These are phyloP conservation scores for Scaeva pyrastri DNA, from an alignment of 2,888 invertebrate species.

Conservation along the genomic window DNA sequence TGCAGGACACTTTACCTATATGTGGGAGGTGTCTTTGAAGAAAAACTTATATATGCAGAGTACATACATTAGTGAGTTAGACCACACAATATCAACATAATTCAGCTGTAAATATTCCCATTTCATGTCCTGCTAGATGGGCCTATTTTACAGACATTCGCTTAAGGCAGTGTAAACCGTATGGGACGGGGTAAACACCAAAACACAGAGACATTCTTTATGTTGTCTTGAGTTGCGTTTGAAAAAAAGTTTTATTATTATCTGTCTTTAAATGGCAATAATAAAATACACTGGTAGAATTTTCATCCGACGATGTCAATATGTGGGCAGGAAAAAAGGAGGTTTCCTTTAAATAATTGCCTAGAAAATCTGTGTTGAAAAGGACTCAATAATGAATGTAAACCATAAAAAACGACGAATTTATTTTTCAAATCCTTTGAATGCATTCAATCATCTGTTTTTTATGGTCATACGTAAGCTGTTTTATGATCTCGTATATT, in stretches of 20 bases:
- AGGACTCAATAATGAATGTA: constrained; percentile 5
- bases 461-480: constrained; percentile 3
- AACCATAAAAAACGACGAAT: background rate
- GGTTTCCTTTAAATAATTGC: constrained; percentile 7
- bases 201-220: constrained; percentile 40
- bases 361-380: background rate
- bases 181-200: constrained; percentile 34
- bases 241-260: constrained; percentile 32
- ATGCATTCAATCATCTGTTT: constrained; percentile 16
- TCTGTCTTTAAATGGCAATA: constrained; percentile 20
- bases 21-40: constrained; percentile 49
- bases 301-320: background rate
- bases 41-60: background rate
- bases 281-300: background rate
- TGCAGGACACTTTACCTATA: background rate
- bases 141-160: constrained; percentile 28
- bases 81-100: constrained; percentile 39
- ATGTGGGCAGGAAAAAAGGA: background rate
- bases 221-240: background rate
- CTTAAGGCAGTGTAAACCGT: background rate
- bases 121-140: background rate
- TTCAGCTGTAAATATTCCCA: background rate
- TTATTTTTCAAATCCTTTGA: constrained; percentile 1
- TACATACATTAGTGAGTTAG: constrained; percentile 25
- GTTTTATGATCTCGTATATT: constrained; percentile 4